Evolutionary conservation across 2,797 vertebrate genomes (phyloP).

Genomic region (Ptychadena robeensis): DNA sequence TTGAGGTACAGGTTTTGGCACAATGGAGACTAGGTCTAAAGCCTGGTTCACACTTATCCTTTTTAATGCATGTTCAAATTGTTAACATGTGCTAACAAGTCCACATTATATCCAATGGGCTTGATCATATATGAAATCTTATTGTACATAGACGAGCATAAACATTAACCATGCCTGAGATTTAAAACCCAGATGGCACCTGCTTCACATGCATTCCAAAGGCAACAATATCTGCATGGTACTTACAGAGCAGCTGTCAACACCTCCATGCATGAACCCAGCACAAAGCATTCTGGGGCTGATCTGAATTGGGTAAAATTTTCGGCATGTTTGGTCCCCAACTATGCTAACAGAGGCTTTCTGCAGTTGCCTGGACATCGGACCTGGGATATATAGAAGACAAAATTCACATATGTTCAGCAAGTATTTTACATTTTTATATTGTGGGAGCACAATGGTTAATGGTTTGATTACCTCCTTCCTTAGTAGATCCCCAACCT

Average conservation of each 20-base stretch:
- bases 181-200: too few species aligned
- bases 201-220: neutral
- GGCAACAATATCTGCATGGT: too few species aligned
- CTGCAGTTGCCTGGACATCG: slow-evolving; percentile 82
- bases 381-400: slow-evolving; percentile 63
- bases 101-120: too few species aligned
- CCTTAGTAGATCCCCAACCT: slow-evolving; percentile 91
- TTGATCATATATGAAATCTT: too few species aligned
- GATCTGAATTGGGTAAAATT: slow-evolving; percentile 84
- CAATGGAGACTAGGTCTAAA: too few species aligned
- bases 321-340: slow-evolving; percentile 82
- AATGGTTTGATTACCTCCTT: slow-evolving; percentile 81
- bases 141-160: too few species aligned
- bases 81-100: too few species aligned
- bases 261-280: slow-evolving; percentile 83
- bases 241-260: slow-evolving; percentile 92
- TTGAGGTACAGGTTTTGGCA: too few species aligned
- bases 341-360: slow-evolving; percentile 87
- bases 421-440: neutral
- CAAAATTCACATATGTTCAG: neutral
- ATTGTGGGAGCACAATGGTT: neutral
- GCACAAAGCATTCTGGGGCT: slow-evolving; percentile 90
- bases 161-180: too few species aligned
- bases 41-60: too few species aligned
- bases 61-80: too few species aligned